These are phyloP conservation scores for Trichogramma pretiosum DNA, from an alignment of 1,140 invertebrate genomes.

Conservation along the genomic window DNA sequence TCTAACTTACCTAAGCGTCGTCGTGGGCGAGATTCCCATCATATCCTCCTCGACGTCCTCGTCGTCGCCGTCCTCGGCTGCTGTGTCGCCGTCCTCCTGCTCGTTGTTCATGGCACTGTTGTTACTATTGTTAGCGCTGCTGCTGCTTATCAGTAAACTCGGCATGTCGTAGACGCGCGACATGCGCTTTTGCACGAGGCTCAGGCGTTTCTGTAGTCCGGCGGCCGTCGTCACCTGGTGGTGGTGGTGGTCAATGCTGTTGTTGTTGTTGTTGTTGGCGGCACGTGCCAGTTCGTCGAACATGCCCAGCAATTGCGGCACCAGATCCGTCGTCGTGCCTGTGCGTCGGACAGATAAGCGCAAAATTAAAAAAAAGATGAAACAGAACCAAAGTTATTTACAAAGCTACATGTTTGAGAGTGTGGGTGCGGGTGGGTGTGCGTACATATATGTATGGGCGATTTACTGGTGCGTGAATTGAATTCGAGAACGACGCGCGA, in stretches of 20 bases:
- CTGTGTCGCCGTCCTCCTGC: not conserved
- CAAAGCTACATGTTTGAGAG: too few relatives aligned
- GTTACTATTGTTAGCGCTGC: conserved; percentile 6
- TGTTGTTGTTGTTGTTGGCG: conserved; percentile 12
- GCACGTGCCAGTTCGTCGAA: conserved; percentile 54
- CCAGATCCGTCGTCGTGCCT: conserved; percentile 56
- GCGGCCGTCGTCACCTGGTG: conserved; percentile 31
- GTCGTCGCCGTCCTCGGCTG: too few relatives aligned
- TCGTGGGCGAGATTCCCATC: too few relatives aligned
- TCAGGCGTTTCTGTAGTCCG: conserved; percentile 37
- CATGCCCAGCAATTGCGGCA: conserved; percentile 56
- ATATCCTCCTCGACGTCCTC: too few relatives aligned
- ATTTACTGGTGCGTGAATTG: too few relatives aligned
- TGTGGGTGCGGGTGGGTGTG: too few relatives aligned
- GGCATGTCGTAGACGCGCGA: conserved; percentile 36
- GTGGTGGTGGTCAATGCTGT: conserved; percentile 8
- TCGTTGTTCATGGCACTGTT: conserved; percentile 6
- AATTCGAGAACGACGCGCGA: too few relatives aligned
- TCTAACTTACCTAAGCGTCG: too few relatives aligned
- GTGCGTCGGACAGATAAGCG: conserved; percentile 10
- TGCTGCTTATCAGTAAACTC: conserved; percentile 19
- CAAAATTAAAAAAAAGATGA: too few relatives aligned
- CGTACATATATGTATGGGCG: too few relatives aligned
- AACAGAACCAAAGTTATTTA: conserved; percentile 1
- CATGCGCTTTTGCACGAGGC: conserved; percentile 35